Evolutionary conservation across 2,888 invertebrate species (phyloP).

Genomic region (Erebia ligea): DNA sequence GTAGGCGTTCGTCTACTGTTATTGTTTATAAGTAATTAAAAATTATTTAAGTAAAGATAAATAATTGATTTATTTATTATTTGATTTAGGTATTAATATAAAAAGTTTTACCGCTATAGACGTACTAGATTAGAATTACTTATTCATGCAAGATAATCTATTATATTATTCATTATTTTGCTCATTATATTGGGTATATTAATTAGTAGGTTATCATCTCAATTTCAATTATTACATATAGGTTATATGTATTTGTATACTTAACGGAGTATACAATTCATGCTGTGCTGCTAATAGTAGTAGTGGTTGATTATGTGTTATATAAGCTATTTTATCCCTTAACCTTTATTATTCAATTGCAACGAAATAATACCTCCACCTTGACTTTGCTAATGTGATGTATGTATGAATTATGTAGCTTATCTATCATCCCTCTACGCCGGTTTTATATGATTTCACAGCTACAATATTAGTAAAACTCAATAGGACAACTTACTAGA

Average conservation of each 20-base stretch:
- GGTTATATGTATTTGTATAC: background rate
- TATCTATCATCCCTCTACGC: background rate
- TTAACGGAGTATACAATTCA: constrained; percentile 6
- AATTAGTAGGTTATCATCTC: background rate
- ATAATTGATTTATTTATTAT: background rate
- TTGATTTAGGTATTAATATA: background rate
- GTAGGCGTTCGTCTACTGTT: constrained; percentile 42
- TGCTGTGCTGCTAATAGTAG: constrained; percentile 41
- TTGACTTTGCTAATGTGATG: constrained; percentile 12
- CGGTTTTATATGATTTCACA: background rate
- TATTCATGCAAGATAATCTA: constrained; percentile 4
- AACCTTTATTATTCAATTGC: constrained; percentile 32
- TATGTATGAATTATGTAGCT: constrained; percentile 13
- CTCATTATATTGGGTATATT: background rate
- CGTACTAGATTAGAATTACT: background rate
- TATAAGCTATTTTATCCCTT: constrained; percentile 19
- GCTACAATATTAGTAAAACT: background rate
- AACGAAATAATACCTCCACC: constrained; percentile 31
- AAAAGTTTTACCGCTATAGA: background rate
- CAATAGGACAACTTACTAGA: constrained; percentile 77
- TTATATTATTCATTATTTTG: background rate
- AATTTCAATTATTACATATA: background rate
- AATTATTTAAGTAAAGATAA: background rate
- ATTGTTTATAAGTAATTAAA: constrained; percentile 16
- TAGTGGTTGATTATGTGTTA: constrained; percentile 27